phyloP scores from a whole-genome alignment of 2,797 vertebrate species.

The Labeo calbasu region DNA sequence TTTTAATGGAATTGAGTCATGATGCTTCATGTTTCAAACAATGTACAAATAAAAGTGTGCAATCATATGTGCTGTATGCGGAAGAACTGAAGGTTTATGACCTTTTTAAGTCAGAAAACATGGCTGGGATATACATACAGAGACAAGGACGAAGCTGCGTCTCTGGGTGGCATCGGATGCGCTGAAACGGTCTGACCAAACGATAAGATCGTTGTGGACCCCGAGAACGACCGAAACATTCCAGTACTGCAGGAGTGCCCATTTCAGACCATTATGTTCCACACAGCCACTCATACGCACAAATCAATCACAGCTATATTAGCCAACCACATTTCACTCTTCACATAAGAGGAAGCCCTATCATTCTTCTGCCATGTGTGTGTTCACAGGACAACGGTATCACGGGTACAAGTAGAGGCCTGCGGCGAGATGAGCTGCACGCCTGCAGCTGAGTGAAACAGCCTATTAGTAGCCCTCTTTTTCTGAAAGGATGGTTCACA shows the following conservation, averaged over 20 bases:
- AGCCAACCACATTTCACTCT: constrained; percentile 13
- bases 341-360: constrained; percentile 8
- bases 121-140: constrained; percentile 77
- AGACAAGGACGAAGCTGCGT: constrained; percentile 66
- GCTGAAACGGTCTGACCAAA: constrained; percentile 74
- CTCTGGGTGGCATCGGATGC: constrained; percentile 83
- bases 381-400: constrained; percentile 5
- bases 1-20: neutral
- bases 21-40: neutral
- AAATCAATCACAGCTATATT: constrained; percentile 21
- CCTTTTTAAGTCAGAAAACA: neutral
- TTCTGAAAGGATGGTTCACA: constrained; percentile 4
- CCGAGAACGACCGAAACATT: constrained; percentile 78
- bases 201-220: constrained; percentile 66
- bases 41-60: neutral
- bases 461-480: constrained; percentile 9
- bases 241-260: constrained; percentile 76
- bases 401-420: neutral
- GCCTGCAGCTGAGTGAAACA: constrained; percentile 3
- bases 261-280: constrained; percentile 62
- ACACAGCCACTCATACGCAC: neutral
- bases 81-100: neutral
- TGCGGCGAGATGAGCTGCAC: neutral
- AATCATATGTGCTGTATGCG: neutral
- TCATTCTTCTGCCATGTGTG: neutral